Conservation (phyloP, 1,140 invertebrate species). For the Idris sp. region DNA sequence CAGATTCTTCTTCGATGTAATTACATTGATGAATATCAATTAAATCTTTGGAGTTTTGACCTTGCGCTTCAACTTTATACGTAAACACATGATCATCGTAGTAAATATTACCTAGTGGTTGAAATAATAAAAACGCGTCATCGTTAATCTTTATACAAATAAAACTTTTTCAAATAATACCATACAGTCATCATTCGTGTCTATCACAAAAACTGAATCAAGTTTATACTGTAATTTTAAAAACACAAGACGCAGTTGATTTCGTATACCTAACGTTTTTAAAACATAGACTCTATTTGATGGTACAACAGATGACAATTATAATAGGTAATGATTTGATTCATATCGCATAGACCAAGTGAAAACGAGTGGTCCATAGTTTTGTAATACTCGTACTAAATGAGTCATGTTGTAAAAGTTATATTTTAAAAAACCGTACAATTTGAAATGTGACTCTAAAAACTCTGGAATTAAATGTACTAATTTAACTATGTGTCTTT, state of each 20-base stretch:
- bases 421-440: slow-evolving; percentile 36
- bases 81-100: slow-evolving; percentile 41
- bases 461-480: slow-evolving; percentile 31
- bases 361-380: slow-evolving; percentile 39
- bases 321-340: slow-evolving; percentile 51
- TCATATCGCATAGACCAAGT: slow-evolving; percentile 52
- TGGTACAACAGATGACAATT: slow-evolving; percentile 7
- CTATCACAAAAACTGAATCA: slow-evolving; percentile 32
- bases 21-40: slow-evolving; percentile 32
- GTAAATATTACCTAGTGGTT: slow-evolving; percentile 18
- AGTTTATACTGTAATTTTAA: slow-evolving; percentile 28
- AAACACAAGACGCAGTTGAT: slow-evolving; percentile 5
- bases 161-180: slow-evolving; percentile 30
- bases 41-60: too few species aligned
- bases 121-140: slow-evolving; percentile 15
- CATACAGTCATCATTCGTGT: slow-evolving; percentile 23
- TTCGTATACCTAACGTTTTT: slow-evolving; percentile 16
- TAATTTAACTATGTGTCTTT: slow-evolving; percentile 9
- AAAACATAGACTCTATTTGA: slow-evolving; percentile 17
- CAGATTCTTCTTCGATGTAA: slow-evolving; percentile 6
- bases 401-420: slow-evolving; percentile 54
- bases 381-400: slow-evolving; percentile 8
- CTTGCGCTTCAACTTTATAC: slow-evolving; percentile 20
- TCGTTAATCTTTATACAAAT: slow-evolving; percentile 30
- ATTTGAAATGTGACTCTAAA: slow-evolving; percentile 24